phyloP scores from a whole-genome alignment of 2,888 invertebrate species.

The Lutraria lutraria region DNA sequence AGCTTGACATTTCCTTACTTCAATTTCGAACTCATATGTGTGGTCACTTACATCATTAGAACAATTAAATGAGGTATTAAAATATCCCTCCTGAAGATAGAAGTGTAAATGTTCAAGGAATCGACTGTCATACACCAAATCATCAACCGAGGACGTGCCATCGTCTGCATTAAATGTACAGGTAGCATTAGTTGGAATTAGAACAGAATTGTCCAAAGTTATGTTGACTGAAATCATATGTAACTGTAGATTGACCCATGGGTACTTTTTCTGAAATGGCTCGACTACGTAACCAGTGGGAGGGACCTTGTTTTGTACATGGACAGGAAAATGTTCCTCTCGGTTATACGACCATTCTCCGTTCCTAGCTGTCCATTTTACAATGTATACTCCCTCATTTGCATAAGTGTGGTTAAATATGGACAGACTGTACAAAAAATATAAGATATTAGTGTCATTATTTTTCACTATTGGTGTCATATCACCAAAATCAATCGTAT shows the following conservation, averaged over 20 bases:
- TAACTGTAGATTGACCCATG: conserved; percentile 62
- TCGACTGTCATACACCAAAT: conserved; percentile 31
- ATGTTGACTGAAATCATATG: conserved; percentile 56
- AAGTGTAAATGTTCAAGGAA: conserved; percentile 51
- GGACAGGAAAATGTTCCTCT: conserved; percentile 50
- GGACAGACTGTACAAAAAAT: conserved; percentile 37
- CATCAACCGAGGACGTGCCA: conserved; percentile 14
- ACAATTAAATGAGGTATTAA: conserved; percentile 56
- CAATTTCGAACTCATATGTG: conserved; percentile 48
- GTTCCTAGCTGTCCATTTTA: conserved; percentile 60
- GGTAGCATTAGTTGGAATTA: conserved; percentile 63
- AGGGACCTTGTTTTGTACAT: conserved; percentile 65
- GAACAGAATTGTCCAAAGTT: conserved; percentile 49
- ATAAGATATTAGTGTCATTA: conserved; percentile 41
- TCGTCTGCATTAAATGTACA: conserved; percentile 61
- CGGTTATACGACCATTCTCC: conserved; percentile 36
- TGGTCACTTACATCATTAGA: conserved; percentile 61
- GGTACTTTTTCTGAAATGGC: conserved; percentile 61
- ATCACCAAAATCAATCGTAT: conserved; percentile 63
- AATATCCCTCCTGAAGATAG: conserved; percentile 55
- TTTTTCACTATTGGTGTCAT: conserved; percentile 26
- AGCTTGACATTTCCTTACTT: conserved; percentile 55
- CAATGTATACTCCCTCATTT: conserved; percentile 45
- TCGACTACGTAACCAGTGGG: conserved; percentile 42
- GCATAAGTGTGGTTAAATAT: conserved; percentile 56